phyloP scores from a whole-genome alignment of 2,797 vertebrate species.

The Fringilla coelebs region DNA sequence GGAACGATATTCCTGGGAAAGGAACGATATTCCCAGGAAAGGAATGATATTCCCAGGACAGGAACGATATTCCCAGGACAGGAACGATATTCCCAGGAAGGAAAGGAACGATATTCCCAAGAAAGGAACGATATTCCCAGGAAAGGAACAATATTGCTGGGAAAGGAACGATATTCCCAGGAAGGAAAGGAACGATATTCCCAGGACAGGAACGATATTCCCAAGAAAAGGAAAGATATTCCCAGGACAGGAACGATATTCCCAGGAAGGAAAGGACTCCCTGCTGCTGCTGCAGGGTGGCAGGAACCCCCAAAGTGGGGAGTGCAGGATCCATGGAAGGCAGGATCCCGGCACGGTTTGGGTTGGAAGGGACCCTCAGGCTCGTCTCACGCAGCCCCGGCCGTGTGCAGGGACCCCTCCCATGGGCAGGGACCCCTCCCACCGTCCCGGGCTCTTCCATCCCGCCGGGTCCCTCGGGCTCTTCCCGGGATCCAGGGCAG shows the following conservation, averaged over 20 bases:
- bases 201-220: background rate
- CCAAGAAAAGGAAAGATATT: no score
- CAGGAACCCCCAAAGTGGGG: fast-evolving
- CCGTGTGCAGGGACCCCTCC: no score
- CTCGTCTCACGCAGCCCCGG: no score
- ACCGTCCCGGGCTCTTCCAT: background rate
- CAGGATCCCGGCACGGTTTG: background rate
- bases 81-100: background rate
- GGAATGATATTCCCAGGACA: background rate
- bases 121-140: background rate
- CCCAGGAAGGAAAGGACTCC: background rate
- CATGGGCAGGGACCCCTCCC: background rate
- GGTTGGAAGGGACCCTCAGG: background rate
- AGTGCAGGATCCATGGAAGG: background rate
- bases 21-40: no score
- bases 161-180: no score
- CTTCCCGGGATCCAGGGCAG: background rate
- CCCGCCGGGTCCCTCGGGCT: background rate
- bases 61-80: no score
- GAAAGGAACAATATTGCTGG: background rate
- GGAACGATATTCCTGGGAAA: background rate
- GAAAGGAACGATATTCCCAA: no score
- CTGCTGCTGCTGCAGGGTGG: background rate
- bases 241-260: background rate
- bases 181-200: background rate